A percentile compares a stretch with the other conserved stretches of the same genome.
Conservation (phyloP, 2,797 vertebrate species). For the Schizopygopsis pylzovi region DNA sequence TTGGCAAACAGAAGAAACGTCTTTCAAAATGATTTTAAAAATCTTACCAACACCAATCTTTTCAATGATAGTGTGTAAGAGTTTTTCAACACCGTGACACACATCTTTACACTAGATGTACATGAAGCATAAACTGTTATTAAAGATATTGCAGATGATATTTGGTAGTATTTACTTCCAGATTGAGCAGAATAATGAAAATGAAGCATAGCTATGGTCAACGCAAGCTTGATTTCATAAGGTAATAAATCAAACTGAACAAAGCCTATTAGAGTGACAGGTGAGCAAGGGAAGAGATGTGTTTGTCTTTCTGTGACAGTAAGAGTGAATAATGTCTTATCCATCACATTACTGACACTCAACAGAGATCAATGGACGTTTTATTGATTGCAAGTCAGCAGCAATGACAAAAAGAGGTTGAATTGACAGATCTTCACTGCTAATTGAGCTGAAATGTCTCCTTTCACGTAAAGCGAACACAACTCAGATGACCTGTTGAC, state of each 20-base stretch:
- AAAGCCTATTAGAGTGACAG: background rate
- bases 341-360: background rate
- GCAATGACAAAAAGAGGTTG: background rate
- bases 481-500: background rate
- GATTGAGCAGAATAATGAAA: background rate
- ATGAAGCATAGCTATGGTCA: background rate
- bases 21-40: background rate
- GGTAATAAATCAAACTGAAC: background rate
- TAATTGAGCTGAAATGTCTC: conserved; percentile 4
- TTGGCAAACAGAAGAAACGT: background rate
- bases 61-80: too few relatives aligned
- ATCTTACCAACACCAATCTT: too few relatives aligned
- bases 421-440: background rate
- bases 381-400: conserved; percentile 27
- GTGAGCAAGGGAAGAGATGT: background rate
- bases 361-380: background rate
- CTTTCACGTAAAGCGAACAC: background rate
- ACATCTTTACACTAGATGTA: too few relatives aligned
- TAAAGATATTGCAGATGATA: background rate
- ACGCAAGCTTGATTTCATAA: background rate
- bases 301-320: background rate
- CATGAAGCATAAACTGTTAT: background rate
- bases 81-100: background rate
- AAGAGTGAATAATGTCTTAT: background rate
- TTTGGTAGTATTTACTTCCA: too few relatives aligned